Conservation (phyloP, 2,797 vertebrate species). For the Thamnophis elegans region DNA sequence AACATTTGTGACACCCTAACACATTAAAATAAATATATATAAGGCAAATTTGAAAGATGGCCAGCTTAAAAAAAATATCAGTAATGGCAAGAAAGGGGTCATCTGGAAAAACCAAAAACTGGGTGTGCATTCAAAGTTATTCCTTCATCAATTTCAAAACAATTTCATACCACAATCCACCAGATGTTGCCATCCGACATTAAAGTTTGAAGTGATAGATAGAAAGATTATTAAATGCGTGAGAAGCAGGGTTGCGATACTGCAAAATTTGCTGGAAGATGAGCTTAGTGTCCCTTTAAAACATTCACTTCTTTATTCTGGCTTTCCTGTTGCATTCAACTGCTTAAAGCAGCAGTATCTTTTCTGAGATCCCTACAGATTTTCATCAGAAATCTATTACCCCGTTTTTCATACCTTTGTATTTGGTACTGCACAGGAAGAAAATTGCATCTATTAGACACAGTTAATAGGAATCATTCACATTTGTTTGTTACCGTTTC, state of each 20-base stretch:
- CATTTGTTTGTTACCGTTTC: neutral
- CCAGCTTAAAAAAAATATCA: neutral
- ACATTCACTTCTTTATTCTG: neutral
- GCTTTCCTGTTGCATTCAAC: neutral
- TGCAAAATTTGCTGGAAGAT: neutral
- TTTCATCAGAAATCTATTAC: neutral
- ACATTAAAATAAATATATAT: neutral
- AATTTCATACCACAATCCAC: neutral
- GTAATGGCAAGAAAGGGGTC: neutral
- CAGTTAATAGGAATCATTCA: neutral
- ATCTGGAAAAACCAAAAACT: neutral
- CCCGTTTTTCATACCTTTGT: neutral
- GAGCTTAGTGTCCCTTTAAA: neutral
- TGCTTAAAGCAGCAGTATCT: neutral
- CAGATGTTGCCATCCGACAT: neutral
- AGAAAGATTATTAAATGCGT: neutral
- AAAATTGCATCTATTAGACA: neutral
- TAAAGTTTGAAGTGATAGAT: neutral
- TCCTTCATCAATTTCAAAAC: neutral
- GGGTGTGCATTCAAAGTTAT: neutral
- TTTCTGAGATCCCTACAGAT: neutral
- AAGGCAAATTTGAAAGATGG: neutral
- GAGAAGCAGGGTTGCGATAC: neutral
- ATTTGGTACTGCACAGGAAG: neutral
- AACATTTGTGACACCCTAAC: neutral